Evolutionary conservation across 2,797 vertebrate species (phyloP).

Genomic region (Alauda arvensis): DNA sequence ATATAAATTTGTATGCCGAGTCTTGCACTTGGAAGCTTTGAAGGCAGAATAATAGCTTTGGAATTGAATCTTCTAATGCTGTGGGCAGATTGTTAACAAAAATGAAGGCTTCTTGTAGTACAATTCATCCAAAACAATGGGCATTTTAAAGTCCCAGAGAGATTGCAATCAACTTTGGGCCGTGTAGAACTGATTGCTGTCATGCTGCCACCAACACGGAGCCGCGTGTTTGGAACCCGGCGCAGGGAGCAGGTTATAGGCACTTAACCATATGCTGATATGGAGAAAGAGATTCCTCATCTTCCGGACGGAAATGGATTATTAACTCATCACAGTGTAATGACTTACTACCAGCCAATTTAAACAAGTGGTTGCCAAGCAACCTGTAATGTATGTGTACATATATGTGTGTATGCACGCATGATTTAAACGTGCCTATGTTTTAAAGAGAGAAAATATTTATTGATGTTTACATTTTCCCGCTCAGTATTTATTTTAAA

Average conservation of each 20-base stretch:
- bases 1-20: conserved; percentile 54
- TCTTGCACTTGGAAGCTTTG: conserved; percentile 39
- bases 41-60: conserved; percentile 60
- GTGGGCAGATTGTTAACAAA: conserved; percentile 63
- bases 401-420: not conserved
- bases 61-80: conserved; percentile 64
- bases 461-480: not conserved
- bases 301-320: conserved; percentile 52
- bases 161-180: conserved; percentile 48
- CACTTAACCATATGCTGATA: conserved; percentile 57
- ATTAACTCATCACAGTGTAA: conserved; percentile 56
- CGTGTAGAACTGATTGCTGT: conserved; percentile 47
- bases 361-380: conserved; percentile 25
- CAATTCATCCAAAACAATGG: conserved; percentile 64
- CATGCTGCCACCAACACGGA: not conserved
- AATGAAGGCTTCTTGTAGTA: conserved; percentile 53
- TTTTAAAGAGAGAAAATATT: not conserved
- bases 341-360: conserved; percentile 45
- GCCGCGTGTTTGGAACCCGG: not conserved
- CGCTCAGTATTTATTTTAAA: not conserved
- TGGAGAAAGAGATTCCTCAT: conserved; percentile 23
- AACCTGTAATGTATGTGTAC: conserved; percentile 21
- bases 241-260: not conserved
- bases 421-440: not conserved
- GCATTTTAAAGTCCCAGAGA: conserved; percentile 48